Evolutionary conservation across 2,797 vertebrate genomes (phyloP), one percentile per base, ranked within the genome.

Genomic region (Coregonus suidteri): DNA sequence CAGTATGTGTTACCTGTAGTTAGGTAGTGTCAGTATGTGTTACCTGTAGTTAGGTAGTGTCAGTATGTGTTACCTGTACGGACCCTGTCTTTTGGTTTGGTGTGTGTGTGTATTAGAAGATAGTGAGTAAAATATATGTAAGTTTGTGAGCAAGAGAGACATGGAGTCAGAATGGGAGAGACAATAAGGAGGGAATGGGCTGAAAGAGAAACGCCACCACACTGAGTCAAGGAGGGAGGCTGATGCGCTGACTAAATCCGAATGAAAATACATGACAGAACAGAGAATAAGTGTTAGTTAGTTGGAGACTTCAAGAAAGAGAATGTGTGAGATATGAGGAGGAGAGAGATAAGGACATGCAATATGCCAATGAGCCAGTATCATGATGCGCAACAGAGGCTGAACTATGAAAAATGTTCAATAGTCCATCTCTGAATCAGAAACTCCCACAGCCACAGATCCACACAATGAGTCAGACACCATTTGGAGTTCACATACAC

Each of bases 151-250:
- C 52, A 41, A n/a, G 69, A 77, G 81, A 84, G 67, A 88, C 85
- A 86, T 75, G 34, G 71, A 13, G 31, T 41, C 6, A 16, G 64
- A 71, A 34, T 81, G 37, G 41, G 86, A 79, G 56, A 86, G 81
- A 83, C 87, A 88, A 80, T 47, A 47, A 11, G 41, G 16, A 6
- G 53, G 53, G 53, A n/a, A 1, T 1, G 53, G 16, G 15, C 53
- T 16, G 56, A 5, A 20, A 7, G 5, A 9, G 56, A n/a, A 62
- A 62, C 74, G 73, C 75, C 70, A 73, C 66, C 13, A 0, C 77
- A 80, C 74, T 82, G 78, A 87, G 69, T 80, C 72, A 86, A 80
- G 75, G 79, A 66, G 74, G 77, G 80, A 82, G 25, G 68, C 31
- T 51, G 75, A 35, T 7, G 15, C 47, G 37, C 13, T 67, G 52